phyloP scores from a whole-genome alignment of 2,888 invertebrate genomes.

The Eupithecia pulchellata region DNA sequence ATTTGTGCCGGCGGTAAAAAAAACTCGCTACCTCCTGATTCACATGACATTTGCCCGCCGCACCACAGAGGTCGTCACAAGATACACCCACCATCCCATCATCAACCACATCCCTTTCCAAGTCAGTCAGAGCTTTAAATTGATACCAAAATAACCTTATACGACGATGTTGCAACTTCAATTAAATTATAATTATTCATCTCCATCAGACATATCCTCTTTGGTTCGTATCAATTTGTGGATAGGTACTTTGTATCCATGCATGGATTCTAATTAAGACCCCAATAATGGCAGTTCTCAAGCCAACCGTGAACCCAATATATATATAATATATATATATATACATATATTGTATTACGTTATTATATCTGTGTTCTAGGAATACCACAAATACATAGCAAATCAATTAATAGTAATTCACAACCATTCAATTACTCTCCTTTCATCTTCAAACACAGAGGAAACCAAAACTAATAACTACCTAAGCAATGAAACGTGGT shows the following conservation, averaged over 20 bases:
- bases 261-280: background rate
- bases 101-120: too few species aligned
- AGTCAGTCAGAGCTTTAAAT: too few species aligned
- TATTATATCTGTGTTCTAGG: background rate
- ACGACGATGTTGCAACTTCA: background rate
- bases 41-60: too few species aligned
- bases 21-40: too few species aligned
- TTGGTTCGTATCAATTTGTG: background rate
- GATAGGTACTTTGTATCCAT: background rate
- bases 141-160: too few species aligned
- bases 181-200: background rate
- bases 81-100: too few species aligned
- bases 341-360: too few species aligned
- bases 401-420: conserved; percentile 14
- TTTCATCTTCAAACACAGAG: conserved; percentile 43
- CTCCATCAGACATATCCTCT: background rate
- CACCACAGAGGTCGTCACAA: too few species aligned
- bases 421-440: conserved; percentile 30
- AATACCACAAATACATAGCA: background rate
- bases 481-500: conserved; percentile 58
- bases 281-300: background rate
- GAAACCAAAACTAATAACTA: conserved; percentile 59
- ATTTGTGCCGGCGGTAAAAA: too few species aligned
- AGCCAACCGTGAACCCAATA: background rate
- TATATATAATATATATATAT: too few species aligned